Evolutionary conservation across 1,140 invertebrate genomes (phyloP), one percentile per base, ranked within the genome.

Genomic region (Aporrectodea caliginosa): DNA sequence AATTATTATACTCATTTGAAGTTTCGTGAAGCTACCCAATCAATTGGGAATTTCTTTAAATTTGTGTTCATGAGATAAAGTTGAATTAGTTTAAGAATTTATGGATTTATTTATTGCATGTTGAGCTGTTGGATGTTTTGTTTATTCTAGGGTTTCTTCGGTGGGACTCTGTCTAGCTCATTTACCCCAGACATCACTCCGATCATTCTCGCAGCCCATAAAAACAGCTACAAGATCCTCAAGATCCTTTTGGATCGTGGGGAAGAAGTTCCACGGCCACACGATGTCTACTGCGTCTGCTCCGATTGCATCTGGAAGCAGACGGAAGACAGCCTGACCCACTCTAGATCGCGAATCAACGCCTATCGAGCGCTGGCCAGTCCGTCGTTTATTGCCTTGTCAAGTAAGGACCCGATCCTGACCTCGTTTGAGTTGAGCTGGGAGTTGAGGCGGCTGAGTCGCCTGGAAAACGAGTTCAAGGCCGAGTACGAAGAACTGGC

Each of bases 211-310:
- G 94, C 95, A 0, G 95, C 95, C 12, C 95, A 97, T 88, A 90
- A 94, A 80, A 94, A 97, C 88, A 96, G 96, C 89, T 97, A 96
- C 87, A 95, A 97, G 90, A 96, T 96, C 83, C 95, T 97, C 84
- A 97, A 97, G 90, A 94, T 97, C 82, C 91, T 97, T 22, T 87
- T 97, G 82, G 95, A 97, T 90, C 91, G 94, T 71, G 94, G 94
- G 27, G 93, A 93, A 1, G 92, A 92, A 12, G 90, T 97, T 79
- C 94, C 95, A 0, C 93, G 94, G 90, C 95, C 95, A 1, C 95
- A 97, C 86, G 30, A 58, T 27, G 22, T 35, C 0, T 27, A 70
- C 68, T 78, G 77, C 70, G 69, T 34, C 58, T 73, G 22, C 29
- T 22, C 6, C 6, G 43, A 58, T 12, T 58, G 43, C 43, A 12